Evolutionary conservation across 1,140 invertebrate species (phyloP).

Genomic region (Lordiphosa collinella): DNA sequence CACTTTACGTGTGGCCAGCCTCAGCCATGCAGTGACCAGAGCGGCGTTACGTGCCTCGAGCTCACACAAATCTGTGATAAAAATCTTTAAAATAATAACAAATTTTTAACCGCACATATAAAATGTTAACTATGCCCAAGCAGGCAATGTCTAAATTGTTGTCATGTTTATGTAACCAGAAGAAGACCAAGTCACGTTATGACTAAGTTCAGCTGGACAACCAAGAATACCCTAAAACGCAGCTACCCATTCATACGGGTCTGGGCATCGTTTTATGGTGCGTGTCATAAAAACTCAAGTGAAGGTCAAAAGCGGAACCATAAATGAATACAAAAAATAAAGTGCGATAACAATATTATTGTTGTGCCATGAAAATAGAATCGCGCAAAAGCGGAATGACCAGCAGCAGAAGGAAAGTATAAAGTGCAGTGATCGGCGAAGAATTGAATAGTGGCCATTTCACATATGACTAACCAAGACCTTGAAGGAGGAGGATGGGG

Average conservation of each 20-base stretch:
- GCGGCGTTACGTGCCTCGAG: constrained; percentile 36
- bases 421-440: constrained; percentile 5
- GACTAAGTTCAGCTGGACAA: constrained; percentile 15
- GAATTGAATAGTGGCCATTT: not conserved
- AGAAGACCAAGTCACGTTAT: constrained; percentile 44
- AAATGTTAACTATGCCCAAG: constrained; percentile 33
- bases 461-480: no score
- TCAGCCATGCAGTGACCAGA: not conserved
- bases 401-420: constrained; percentile 2
- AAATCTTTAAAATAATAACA: constrained; percentile 40
- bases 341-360: not conserved
- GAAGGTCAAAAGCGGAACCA: constrained; percentile 31
- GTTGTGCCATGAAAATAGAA: no score
- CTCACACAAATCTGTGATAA: constrained; percentile 1
- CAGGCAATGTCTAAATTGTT: constrained; percentile 36
- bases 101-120: constrained; percentile 45
- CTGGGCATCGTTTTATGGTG: constrained; percentile 5
- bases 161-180: constrained; percentile 40
- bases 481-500: not conserved
- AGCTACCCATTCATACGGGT: constrained; percentile 29
- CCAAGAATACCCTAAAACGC: constrained; percentile 20
- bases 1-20: no score
- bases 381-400: no score
- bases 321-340: no score
- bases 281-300: not conserved